phyloP scores from a whole-genome alignment of 2,797 vertebrate species.

The Paramormyrops hopkinsi region DNA sequence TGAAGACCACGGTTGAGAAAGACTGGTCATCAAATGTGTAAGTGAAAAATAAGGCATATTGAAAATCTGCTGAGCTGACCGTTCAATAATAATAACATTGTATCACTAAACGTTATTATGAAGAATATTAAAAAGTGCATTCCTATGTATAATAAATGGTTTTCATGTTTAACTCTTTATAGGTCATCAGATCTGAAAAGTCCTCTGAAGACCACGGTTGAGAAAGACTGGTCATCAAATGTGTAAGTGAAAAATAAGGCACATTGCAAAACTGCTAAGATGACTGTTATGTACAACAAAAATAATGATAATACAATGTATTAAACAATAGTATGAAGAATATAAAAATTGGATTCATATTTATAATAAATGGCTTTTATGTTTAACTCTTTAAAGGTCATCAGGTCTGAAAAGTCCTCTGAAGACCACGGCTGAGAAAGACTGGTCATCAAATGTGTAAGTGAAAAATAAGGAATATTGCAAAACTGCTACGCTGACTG shows the following conservation, averaged over 20 bases:
- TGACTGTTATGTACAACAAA: background rate
- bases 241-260: no score
- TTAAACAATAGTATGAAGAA: background rate
- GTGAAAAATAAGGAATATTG: background rate
- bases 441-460: slow-evolving; percentile 37
- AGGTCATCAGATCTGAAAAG: no score
- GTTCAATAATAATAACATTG: background rate
- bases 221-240: no score
- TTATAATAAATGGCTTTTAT: background rate
- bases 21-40: slow-evolving; percentile 37
- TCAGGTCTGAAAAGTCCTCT: slow-evolving; percentile 38
- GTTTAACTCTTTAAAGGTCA: slow-evolving; percentile 36
- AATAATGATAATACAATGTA: background rate
- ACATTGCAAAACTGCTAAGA: background rate
- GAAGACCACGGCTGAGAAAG: background rate
- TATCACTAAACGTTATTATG: no score
- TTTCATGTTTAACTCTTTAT: no score
- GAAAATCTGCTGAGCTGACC: background rate
- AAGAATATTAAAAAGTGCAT: no score
- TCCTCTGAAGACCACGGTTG: no score
- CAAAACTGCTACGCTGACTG: background rate
- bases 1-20: background rate
- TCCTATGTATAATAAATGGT: no score
- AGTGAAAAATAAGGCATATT: background rate
- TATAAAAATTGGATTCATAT: slow-evolving; percentile 24